Evolutionary conservation across 2,888 invertebrate species (phyloP).

Genomic region (Selenia dentaria): DNA sequence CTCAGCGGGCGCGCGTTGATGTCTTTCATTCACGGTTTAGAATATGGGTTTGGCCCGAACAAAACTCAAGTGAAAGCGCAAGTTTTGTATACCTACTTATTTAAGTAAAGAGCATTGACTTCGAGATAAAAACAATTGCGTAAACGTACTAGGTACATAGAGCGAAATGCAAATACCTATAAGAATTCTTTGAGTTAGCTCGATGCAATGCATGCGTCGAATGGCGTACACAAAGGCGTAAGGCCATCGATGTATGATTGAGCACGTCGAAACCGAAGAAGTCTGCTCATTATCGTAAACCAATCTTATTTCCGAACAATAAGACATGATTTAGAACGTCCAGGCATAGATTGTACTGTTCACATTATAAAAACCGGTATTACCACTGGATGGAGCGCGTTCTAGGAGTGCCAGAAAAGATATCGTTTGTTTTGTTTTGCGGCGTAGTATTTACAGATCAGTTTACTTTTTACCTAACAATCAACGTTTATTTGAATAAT

Average conservation of each 20-base stretch:
- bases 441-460: too few species aligned
- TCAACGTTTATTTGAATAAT: too few species aligned
- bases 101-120: slow-evolving; percentile 18
- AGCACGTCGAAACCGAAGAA: slow-evolving; percentile 41
- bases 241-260: slow-evolving; percentile 41
- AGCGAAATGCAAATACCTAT: background rate
- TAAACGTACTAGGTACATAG: slow-evolving; percentile 21
- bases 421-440: slow-evolving; percentile 18
- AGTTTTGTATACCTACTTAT: slow-evolving; percentile 5
- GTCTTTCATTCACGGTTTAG: slow-evolving; percentile 17
- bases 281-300: slow-evolving; percentile 3
- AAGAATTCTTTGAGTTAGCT: slow-evolving; percentile 34
- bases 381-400: slow-evolving; percentile 26
- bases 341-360: slow-evolving; percentile 1
- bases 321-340: slow-evolving; percentile 24
- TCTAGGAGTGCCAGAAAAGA: slow-evolving; percentile 27
- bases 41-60: slow-evolving; percentile 2
- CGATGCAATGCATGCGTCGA: slow-evolving; percentile 32
- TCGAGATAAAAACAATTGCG: slow-evolving; percentile 15
- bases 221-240: slow-evolving; percentile 21
- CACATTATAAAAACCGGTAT: slow-evolving; percentile 30
- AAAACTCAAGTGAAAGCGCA: slow-evolving; percentile 23
- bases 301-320: slow-evolving; percentile 13
- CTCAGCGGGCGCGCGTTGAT: slow-evolving; percentile 17
- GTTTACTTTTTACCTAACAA: too few species aligned